These are phyloP conservation scores for Philypnodon macrostomus DNA, from an alignment of 2,797 vertebrate species.

Conservation along the genomic window DNA sequence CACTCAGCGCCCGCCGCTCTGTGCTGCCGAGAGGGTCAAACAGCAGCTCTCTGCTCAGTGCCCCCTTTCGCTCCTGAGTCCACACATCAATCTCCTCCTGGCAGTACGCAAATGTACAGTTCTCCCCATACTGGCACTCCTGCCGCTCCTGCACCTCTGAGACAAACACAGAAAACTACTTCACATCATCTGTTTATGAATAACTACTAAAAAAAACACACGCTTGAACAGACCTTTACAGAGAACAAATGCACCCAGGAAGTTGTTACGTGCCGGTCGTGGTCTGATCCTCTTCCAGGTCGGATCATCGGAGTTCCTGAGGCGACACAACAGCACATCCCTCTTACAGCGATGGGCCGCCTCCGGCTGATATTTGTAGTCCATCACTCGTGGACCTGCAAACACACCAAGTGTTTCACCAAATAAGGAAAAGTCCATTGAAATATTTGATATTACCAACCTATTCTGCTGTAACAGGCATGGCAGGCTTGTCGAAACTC, in stretches of 20 bases:
- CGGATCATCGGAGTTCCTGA: slow-evolving; percentile 86
- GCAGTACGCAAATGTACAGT: slow-evolving; percentile 99
- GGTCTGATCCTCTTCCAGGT: slow-evolving; percentile 95
- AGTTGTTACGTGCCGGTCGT: slow-evolving; percentile 92
- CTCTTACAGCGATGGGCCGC: slow-evolving; percentile 95
- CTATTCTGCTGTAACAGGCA: slow-evolving; percentile 95
- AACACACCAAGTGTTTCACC: background rate
- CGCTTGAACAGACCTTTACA: slow-evolving; percentile 83
- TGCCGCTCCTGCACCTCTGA: slow-evolving; percentile 97
- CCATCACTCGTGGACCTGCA: slow-evolving; percentile 88
- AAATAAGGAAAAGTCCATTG: background rate
- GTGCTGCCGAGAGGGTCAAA: slow-evolving; percentile 86
- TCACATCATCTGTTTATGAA: background rate
- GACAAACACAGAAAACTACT: slow-evolving; percentile 10
- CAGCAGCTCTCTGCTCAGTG: slow-evolving; percentile 93
- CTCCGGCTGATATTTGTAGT: slow-evolving; percentile 93
- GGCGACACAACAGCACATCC: slow-evolving; percentile 89
- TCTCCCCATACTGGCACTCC: slow-evolving; percentile 98
- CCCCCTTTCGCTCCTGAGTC: slow-evolving; percentile 97
- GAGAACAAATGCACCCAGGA: slow-evolving; percentile 93
- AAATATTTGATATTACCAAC: slow-evolving; percentile 64
- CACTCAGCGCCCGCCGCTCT: slow-evolving; percentile 78
- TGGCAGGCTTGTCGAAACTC: slow-evolving; percentile 96
- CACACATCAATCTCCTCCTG: slow-evolving; percentile 99
- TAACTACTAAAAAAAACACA: background rate